Evolutionary conservation across 2,888 invertebrate species (phyloP), one percentile per base, ranked within the genome.

Genomic region (Gerris lacustris): DNA sequence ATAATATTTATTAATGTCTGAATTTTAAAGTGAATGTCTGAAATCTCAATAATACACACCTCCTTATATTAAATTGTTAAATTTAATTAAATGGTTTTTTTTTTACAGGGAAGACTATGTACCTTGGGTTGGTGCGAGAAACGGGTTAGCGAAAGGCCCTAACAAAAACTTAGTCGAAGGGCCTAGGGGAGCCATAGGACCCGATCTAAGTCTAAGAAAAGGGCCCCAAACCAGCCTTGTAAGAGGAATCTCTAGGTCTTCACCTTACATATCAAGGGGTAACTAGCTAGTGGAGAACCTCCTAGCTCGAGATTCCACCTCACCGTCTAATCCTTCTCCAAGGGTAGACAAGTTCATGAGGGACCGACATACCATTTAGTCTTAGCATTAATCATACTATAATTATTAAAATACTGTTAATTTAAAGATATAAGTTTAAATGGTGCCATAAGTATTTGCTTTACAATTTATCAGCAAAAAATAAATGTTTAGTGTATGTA

Each of bases 51-150:
- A 62, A 62, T 62, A 62, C 11, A 62, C 62, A 62, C n/a, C 1
- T 55, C 15, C n/a, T n/a, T n/a, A 4, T 31, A 31, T 31, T 4
- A 31, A 31, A n/a, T n/a, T 31, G 31, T 31, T 31, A 31, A 2
- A 31, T 31, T 67, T 62, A 70, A 44, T 63, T 31, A 69, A 72
- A 31, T 71, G 62, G 7, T 71, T 73, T 70, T 72, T 73, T 72
- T 74, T 71, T 77, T 80, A 70, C 78, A 92, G 92, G 72, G 87
- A 87, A 74, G 91, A 92, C 78, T 93, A 93, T 78, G 85, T 91
- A 68, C 87, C 91, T 6, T 92, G 92, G 92, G 88, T 88, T 75
- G 92, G 92, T 0, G 88, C 91, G 0, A 88, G 92, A 80, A 80
- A 80, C 44, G 86, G 86, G 0, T 79, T 82, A n/a, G 82, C 84